Conservation (phyloP, 1,140 invertebrate genomes). For the Colletes gigas region DNA sequence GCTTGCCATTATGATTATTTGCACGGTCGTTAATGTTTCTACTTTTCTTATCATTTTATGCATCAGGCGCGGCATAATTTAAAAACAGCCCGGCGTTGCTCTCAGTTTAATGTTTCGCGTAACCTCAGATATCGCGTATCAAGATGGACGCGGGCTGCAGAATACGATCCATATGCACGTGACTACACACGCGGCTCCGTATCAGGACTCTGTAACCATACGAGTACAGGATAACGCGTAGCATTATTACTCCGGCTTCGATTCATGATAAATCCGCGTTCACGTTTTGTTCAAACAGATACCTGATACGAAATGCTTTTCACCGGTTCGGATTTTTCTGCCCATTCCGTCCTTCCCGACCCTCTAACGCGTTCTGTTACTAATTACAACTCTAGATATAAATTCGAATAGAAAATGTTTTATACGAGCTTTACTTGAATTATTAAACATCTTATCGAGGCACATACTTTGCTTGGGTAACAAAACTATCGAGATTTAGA, state of each 20-base stretch:
- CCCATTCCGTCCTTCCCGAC: conserved; percentile 20
- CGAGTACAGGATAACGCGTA: conserved; percentile 1
- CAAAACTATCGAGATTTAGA: too few species aligned
- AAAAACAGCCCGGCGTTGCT: neutral
- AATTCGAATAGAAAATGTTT: neutral
- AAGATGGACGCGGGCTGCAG: conserved; percentile 8
- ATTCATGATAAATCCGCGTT: conserved; percentile 49
- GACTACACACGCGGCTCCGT: neutral
- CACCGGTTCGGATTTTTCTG: conserved; percentile 69
- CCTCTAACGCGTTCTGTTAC: neutral
- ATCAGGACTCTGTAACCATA: neutral
- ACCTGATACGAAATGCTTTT: conserved; percentile 57
- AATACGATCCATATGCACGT: neutral
- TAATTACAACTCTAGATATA: conserved; percentile 12
- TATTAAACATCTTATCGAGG: too few species aligned
- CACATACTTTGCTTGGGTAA: too few species aligned
- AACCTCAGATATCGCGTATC: neutral
- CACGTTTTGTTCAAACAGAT: conserved; percentile 59
- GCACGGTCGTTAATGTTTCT: neutral
- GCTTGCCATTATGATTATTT: neutral
- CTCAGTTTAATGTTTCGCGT: neutral
- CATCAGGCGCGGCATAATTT: neutral
- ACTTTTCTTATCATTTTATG: neutral
- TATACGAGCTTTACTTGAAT: too few species aligned
- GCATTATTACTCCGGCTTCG: conserved; percentile 34